Evolutionary conservation across 2,797 vertebrate species (phyloP).

Genomic region (Tokudaia tokunoshimensis): DNA sequence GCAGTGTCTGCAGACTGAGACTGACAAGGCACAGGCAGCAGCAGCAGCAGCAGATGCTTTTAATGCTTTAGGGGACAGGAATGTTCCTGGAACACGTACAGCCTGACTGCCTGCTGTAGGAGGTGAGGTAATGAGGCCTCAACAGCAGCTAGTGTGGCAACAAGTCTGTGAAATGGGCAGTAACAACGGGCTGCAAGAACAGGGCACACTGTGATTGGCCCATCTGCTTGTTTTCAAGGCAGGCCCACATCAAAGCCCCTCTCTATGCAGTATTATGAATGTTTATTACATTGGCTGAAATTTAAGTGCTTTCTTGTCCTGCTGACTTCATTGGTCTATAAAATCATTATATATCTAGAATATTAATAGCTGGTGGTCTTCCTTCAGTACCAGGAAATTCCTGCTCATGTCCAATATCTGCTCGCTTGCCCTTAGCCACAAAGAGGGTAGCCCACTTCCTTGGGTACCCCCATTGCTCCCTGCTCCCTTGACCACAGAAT

Average conservation of each 20-base stretch:
- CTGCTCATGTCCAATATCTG: not conserved
- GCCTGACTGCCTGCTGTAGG: not conserved
- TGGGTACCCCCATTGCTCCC: too few relatives aligned
- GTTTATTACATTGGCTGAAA: not conserved
- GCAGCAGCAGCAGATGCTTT: not conserved
- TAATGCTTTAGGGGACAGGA: not conserved
- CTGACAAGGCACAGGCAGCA: not conserved
- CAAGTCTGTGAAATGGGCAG: not conserved
- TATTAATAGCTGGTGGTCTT: conserved; percentile 27
- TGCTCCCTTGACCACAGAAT: not conserved
- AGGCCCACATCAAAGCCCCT: not conserved
- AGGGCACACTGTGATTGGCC: not conserved
- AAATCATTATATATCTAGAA: not conserved
- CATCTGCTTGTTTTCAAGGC: not conserved
- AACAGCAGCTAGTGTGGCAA: not conserved
- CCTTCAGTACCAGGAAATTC: not conserved
- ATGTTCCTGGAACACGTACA: not conserved
- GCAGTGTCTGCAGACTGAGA: not conserved
- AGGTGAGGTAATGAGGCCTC: not conserved
- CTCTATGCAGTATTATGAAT: not conserved
- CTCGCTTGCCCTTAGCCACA: not conserved
- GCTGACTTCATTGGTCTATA: conserved; percentile 34
- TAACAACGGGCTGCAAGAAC: not conserved
- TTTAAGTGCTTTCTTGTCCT: not conserved
- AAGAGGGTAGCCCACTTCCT: not conserved